These are phyloP conservation scores for Halcyon senegalensis DNA, from an alignment of 2,113 vertebrate genomes.

Conservation along the genomic window DNA sequence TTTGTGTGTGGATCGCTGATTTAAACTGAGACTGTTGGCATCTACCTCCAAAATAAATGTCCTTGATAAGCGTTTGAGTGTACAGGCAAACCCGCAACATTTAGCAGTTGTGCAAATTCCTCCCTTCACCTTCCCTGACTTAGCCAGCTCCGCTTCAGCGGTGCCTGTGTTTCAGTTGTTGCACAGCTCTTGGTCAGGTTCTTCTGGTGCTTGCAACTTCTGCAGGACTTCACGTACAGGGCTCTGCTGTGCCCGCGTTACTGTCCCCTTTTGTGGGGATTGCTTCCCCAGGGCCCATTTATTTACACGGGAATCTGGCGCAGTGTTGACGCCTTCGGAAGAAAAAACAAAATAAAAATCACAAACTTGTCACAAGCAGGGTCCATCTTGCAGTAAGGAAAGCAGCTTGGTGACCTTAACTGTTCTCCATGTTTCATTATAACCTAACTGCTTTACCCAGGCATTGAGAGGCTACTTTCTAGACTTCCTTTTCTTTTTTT, in stretches of 20 bases:
- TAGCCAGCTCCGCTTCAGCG: not conserved
- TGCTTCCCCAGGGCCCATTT: not conserved
- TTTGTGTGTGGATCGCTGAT: not conserved
- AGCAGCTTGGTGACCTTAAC: not conserved
- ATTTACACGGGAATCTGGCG: not conserved
- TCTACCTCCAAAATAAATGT: not conserved
- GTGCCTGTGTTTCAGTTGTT: not conserved
- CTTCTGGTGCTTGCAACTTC: not conserved
- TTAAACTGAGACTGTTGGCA: not conserved
- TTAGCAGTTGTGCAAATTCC: not conserved
- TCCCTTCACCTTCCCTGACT: not conserved
- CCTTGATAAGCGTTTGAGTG: not conserved
- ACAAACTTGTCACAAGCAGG: not conserved
- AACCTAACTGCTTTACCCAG: not conserved
- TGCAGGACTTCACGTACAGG: not conserved
- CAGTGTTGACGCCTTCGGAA: not conserved
- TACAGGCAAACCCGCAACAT: not conserved
- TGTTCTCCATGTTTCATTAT: not conserved
- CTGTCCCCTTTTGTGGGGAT: not conserved
- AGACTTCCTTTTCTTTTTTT: not conserved
- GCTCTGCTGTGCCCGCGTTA: not conserved
- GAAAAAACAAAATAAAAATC: not conserved
- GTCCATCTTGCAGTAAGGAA: not conserved
- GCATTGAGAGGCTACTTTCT: not conserved
- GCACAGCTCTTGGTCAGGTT: not conserved